Conservation (phyloP, 2,888 invertebrate species). For the Anoplius nigerrimus region DNA sequence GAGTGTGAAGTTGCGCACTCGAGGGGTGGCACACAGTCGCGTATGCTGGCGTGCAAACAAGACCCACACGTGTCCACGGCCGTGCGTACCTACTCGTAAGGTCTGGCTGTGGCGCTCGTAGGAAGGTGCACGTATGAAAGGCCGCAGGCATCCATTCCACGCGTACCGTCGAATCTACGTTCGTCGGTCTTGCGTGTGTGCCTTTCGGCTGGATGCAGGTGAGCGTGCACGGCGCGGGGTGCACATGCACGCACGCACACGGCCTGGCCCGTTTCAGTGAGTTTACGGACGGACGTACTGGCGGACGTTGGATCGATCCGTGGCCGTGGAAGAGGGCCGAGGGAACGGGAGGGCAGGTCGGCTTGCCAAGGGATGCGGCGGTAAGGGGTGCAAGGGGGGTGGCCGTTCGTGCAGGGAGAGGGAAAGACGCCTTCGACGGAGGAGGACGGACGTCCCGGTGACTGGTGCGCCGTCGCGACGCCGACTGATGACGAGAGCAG, state of each 20-base stretch:
- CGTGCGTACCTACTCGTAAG: neutral
- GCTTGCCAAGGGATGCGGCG: slow-evolving; percentile 19
- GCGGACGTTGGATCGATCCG: slow-evolving; percentile 58
- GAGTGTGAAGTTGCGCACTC: too few relatives aligned
- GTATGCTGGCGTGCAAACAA: too few relatives aligned
- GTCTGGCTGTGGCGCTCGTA: too few relatives aligned
- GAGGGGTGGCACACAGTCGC: too few relatives aligned
- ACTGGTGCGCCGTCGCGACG: slow-evolving; percentile 55
- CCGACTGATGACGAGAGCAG: slow-evolving; percentile 47
- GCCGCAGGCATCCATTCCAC: too few relatives aligned
- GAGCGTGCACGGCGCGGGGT: too few relatives aligned
- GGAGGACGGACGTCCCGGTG: slow-evolving; percentile 50
- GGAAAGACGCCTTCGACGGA: slow-evolving; percentile 30
- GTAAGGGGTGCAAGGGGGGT: slow-evolving; percentile 22
- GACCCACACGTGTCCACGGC: neutral
- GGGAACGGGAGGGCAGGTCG: slow-evolving; percentile 24
- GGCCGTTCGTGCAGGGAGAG: slow-evolving; percentile 21
- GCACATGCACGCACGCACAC: neutral
- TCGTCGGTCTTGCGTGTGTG: too few relatives aligned
- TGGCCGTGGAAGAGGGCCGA: slow-evolving; percentile 40
- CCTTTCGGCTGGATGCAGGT: too few relatives aligned
- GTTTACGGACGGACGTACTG: slow-evolving; percentile 39
- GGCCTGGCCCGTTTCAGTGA: slow-evolving; percentile 33
- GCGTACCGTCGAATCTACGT: too few relatives aligned
- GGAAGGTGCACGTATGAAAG: too few relatives aligned